Evolutionary conservation across 2,113 vertebrate genomes (phyloP), one percentile per base, ranked within the genome.

Genomic region (Capreolus pygargus): DNA sequence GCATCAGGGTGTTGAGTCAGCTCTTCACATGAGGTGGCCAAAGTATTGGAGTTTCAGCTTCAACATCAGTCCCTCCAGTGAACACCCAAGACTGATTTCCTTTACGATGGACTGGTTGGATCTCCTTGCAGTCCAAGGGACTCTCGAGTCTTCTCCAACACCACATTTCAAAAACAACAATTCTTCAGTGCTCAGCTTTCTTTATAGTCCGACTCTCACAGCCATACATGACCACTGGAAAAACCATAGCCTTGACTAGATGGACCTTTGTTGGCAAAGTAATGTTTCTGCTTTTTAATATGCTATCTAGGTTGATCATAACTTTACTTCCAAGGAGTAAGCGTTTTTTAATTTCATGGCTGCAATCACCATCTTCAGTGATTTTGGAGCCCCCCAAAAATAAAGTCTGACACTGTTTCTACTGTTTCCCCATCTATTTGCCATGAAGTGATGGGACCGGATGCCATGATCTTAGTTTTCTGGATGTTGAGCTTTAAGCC

Each of bases 21-120:
- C 7, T n/a, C 61, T n/a, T 67, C 0, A 0, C 7, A 67, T 67
- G 7, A 67, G 33, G 16, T 67, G 16, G 16, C 16, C 16, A n/a
- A 67, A 67, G 33, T 67, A 19, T 19, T n/a, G 33, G 33, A 67
- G 61, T n/a, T 67, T 67, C 33, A n/a, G 61, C 61, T 67, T 67
- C 16, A 67, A 10, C 33, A n/a, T 67, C 60, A n/a, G 33, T 67
- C 61, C 33, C 2, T n/a, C 33, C 16, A n/a, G 9, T 5, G 61
- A 67, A 67, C 2, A n/a, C 7, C 16, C 61, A 67, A 4, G 61
- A 5, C 7, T 67, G 61, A n/a, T 67, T 1, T n/a, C 30, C 61
- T 64, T 33, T 17, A 64, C 7, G 15, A n/a, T 64, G 30, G 7
- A 64, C 33, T n/a, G 33, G 61, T 64, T 64, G 61, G 30, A 64